Evolutionary conservation across 2,888 invertebrate species (phyloP).

Genomic region (Machimus atricapillus): DNA sequence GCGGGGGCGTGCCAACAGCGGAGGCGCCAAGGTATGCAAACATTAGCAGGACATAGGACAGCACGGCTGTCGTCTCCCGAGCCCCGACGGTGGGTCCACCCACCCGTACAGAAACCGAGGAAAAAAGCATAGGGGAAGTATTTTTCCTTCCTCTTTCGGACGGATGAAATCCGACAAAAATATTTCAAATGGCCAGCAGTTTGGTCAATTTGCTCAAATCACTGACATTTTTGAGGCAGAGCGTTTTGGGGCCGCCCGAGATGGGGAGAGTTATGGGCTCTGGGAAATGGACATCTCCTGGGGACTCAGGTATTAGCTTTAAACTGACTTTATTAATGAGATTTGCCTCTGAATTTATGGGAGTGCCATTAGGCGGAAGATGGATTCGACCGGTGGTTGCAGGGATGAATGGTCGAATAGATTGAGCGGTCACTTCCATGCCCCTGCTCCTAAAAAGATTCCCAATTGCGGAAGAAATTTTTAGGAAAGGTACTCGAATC

Average conservation of each 20-base stretch:
- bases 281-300: background rate
- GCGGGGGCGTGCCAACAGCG: background rate
- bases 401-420: background rate
- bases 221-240: constrained; percentile 12
- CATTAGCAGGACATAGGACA: background rate
- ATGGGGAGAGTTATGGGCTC: background rate
- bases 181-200: background rate
- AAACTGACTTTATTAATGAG: background rate
- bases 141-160: background rate
- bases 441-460: background rate
- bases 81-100: background rate
- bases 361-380: background rate
- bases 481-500: background rate
- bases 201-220: constrained; percentile 21
- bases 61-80: background rate
- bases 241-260: background rate
- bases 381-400: background rate
- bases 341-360: background rate
- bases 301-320: background rate
- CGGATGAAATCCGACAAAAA: constrained; percentile 2
- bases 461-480: background rate
- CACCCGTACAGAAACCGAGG: background rate
- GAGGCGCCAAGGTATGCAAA: background rate
- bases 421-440: background rate
- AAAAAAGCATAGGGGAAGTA: background rate